Evolutionary conservation across 2,888 invertebrate genomes (phyloP), one percentile per base, ranked within the genome.

Genomic region (Mimas tiliae): DNA sequence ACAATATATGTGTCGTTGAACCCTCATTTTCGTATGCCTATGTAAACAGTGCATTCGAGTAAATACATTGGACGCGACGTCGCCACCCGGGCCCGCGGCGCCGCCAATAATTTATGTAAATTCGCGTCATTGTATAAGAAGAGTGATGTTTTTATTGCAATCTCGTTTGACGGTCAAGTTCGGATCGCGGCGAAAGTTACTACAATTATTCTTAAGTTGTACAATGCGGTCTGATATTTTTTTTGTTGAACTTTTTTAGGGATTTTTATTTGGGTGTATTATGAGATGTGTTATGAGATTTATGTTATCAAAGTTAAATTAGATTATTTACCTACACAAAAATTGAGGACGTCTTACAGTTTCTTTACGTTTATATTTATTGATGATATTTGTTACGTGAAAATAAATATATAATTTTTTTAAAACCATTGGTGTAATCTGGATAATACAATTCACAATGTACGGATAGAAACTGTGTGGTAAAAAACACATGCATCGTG

Each of bases 41-140:
- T 87, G 90, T 91, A 92, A 91, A 91, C 91, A 91, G 80, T 91
- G 91, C 91, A 90, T 85, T 84, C 85, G 86, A 77, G 86, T 86
- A 88, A 87, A 86, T 83, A 80, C 73, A 72, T 70, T 73, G 71
- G 62, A 69, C 67, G 7, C 72, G 68, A 45, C 47, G 67, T 68
- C 68, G 67, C 70, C 70, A 70, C 38, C 66, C 69, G 71, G 72
- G 66, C 69, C 77, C 83, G 87, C 87, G 90, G 89, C 91, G 81
- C 78, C 85, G 89, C 87, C 90, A 85, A 92, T 92, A 91, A 92
- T 93, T 93, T 93, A 93, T 93, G 93, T 92, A 90, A 92, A 92
- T 92, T 86, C 84, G 84, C 88, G 85, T 89, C 92, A 91, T 90
- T 90, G 90, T 88, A 86, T 83, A 89, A 89, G 84, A 88, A 88